Percentiles rank a stretch among this genome's conserved stretches.
phyloP scores from a whole-genome alignment of 2,113 vertebrate species.

The Mandrillus leucophaeus region DNA sequence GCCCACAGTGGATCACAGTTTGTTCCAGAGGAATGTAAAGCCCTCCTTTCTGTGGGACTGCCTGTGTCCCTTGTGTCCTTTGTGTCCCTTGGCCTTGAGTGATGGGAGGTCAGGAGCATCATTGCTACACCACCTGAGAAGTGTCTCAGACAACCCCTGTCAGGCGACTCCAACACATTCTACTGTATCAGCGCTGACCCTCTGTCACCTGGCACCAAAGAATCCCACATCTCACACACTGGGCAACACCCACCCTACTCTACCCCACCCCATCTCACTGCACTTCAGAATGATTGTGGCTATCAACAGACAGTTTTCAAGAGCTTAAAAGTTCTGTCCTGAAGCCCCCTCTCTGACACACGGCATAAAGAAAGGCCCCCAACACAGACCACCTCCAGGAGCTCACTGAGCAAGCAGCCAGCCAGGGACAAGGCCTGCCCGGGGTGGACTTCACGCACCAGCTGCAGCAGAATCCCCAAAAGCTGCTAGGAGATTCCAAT shows the following conservation, averaged over 20 bases:
- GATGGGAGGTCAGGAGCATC: background rate
- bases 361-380: background rate
- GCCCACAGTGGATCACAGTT: background rate
- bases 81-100: background rate
- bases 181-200: background rate
- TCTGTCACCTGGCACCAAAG: background rate
- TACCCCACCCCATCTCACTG: background rate
- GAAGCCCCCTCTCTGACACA: background rate
- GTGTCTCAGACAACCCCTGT: background rate
- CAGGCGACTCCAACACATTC: background rate
- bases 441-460: background rate
- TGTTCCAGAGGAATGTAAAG: background rate
- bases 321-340: background rate
- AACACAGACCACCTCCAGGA: background rate
- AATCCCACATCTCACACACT: background rate
- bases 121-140: background rate
- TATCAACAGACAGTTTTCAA: background rate
- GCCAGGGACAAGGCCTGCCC: fast-evolving
- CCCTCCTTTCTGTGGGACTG: background rate
- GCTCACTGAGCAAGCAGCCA: background rate
- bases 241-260: background rate
- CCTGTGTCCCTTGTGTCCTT: background rate
- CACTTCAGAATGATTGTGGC: background rate
- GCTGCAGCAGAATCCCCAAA: background rate
- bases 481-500: background rate